phyloP scores from a whole-genome alignment of 2,113 vertebrate species.

The Ctenomys sociabilis region DNA sequence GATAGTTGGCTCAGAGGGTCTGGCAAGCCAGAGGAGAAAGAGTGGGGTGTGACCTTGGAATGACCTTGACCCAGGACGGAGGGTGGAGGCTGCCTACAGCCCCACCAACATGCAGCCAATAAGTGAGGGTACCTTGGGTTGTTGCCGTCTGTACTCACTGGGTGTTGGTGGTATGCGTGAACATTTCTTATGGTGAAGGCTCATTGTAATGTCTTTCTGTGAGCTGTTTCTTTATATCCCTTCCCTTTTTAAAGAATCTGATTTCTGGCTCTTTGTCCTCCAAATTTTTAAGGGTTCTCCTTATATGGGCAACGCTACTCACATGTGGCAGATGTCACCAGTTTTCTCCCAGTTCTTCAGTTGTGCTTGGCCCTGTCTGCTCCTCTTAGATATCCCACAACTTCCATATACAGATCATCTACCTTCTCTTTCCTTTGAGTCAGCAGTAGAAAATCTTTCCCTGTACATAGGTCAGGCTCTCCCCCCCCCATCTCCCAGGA shows the following conservation, averaged over 20 bases:
- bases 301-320: rapidly evolving
- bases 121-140: rapidly evolving
- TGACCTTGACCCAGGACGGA: background rate
- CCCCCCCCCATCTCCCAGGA: rapidly evolving
- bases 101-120: rapidly evolving
- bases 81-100: background rate
- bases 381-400: background rate
- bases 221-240: background rate
- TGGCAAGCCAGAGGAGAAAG: background rate
- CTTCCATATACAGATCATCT: background rate
- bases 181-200: no score
- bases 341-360: background rate
- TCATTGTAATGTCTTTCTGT: background rate
- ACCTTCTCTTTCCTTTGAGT: background rate
- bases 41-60: background rate
- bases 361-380: background rate
- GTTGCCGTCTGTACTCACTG: rapidly evolving
- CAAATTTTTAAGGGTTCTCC: background rate
- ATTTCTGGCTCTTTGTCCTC: background rate
- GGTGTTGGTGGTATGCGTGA: rapidly evolving
- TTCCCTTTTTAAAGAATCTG: background rate
- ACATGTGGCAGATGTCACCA: rapidly evolving
- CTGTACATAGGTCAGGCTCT: rapidly evolving
- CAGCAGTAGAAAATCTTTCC: rapidly evolving
- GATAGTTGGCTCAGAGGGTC: background rate